phyloP scores from a whole-genome alignment of 2,113 vertebrate genomes.

The Lophius piscatorius region DNA sequence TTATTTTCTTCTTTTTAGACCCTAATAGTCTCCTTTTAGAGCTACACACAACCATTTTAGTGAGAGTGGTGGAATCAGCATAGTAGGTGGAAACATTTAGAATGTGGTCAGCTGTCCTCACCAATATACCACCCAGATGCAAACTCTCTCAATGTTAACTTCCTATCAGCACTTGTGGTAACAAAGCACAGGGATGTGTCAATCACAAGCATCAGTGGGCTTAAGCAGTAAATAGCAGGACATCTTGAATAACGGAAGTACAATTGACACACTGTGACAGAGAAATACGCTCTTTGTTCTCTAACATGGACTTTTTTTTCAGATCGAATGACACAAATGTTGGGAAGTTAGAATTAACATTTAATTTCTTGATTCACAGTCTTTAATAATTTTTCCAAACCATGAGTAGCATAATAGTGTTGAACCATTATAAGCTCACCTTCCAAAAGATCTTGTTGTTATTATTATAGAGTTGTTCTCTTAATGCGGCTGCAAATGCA shows the following conservation, averaged over 20 bases:
- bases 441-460: neutral
- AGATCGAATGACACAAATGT: neutral
- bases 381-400: too few species aligned
- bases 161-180: constrained; percentile 70
- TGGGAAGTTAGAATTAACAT: too few species aligned
- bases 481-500: constrained; percentile 26
- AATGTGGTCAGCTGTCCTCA: constrained; percentile 75
- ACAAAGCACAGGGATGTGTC: constrained; percentile 72
- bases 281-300: neutral
- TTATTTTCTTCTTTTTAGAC: too few species aligned
- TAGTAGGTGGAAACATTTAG: constrained; percentile 45
- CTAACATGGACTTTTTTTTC: neutral
- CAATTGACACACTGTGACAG: constrained; percentile 22
- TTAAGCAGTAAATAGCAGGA: constrained; percentile 44
- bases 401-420: too few species aligned
- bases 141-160: constrained; percentile 44
- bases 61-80: constrained; percentile 21
- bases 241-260: constrained; percentile 43
- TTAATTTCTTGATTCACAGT: too few species aligned
- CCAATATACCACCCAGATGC: constrained; percentile 74
- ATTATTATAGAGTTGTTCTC: constrained; percentile 9
- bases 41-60: neutral
- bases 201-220: constrained; percentile 42
- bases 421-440: neutral
- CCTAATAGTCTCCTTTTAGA: neutral